Base-by-base conservation (phyloP, 2,888 invertebrate genomes). In the Oligia fasciuncula region DNA sequence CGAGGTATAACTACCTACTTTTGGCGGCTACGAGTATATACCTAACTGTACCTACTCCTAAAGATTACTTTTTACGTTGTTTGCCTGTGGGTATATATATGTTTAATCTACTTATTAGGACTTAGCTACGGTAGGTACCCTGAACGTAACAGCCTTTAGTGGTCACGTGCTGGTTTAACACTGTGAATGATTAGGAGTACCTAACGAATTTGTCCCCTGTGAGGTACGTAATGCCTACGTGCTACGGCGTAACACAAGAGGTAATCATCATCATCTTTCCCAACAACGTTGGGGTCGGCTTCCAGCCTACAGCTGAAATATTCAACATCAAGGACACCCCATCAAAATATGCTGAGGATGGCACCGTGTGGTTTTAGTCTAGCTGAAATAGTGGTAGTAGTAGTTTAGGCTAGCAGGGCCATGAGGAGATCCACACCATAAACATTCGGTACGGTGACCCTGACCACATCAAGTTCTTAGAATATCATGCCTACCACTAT, bases 1-100 rank as follows among this genome's bases (percentile, higher is more conserved):
- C 67, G 74, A 87, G 73, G 67, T 77, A 76, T 70, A 40, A 72
- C 74, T 65, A 80, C 62, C 29, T 57, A 51, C 73, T 85, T 87
- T 84, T 84, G 86, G 74, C 19, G 35, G 4, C 23, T 17, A 43
- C 14, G 13, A 57, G 43, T 35, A 54, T 35, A n/a, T 60, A 60
- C n/a, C 57, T 60, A 57, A 8, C 54, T 23, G n/a, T 60, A n/a
- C 57, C 11, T 74, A 73, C 66, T 63, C 46, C 29, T 60, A 40
- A 51, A 62, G 49, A 66, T 79, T 73, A 23, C 19, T 66, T 80
- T 79, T 81, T 66, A 79, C 46, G 35, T 43, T 35, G 54, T 65
- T 71, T 54, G 63, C 11, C n/a, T 46, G 40, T 40, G 67, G n/a
- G n/a, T 49, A 29, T 29, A 29, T 29, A 29, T 29, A 29, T 29